Evolutionary conservation across 2,888 invertebrate genomes (phyloP).

Genomic region (Antheraea yamamai): DNA sequence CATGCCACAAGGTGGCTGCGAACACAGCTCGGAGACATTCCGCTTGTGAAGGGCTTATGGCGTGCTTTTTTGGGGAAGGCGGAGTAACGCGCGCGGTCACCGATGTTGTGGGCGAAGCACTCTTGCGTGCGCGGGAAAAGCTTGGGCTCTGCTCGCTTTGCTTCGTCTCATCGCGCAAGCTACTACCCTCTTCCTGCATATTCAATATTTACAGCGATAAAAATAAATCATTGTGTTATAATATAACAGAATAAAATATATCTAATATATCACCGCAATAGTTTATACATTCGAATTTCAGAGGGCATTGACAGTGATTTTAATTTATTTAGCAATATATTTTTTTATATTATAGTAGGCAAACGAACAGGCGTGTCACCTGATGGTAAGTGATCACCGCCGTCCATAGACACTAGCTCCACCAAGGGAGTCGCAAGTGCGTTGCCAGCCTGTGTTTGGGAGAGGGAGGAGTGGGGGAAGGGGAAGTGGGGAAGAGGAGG

Average conservation of each 20-base stretch:
- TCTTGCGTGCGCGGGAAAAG: slow-evolving; percentile 63
- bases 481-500: too few relatives aligned
- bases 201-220: not conserved
- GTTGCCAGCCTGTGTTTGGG: too few relatives aligned
- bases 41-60: slow-evolving; percentile 95
- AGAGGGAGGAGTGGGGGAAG: too few relatives aligned
- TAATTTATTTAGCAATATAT: too few relatives aligned
- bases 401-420: too few relatives aligned
- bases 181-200: slow-evolving; percentile 34
- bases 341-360: too few relatives aligned
- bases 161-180: slow-evolving; percentile 38
- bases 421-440: too few relatives aligned
- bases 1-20: slow-evolving; percentile 98
- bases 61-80: slow-evolving; percentile 86
- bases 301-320: too few relatives aligned
- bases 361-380: too few relatives aligned
- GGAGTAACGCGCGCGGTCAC: slow-evolving; percentile 59
- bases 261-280: not conserved
- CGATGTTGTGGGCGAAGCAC: slow-evolving; percentile 70
- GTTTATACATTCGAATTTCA: too few relatives aligned
- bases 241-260: not conserved
- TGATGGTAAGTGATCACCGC: too few relatives aligned
- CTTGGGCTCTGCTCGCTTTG: slow-evolving; percentile 40
- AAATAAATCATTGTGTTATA: not conserved
- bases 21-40: slow-evolving; percentile 97